Evolutionary conservation across 1,140 invertebrate species (phyloP).

Genomic region (Tetraneura akinire): DNA sequence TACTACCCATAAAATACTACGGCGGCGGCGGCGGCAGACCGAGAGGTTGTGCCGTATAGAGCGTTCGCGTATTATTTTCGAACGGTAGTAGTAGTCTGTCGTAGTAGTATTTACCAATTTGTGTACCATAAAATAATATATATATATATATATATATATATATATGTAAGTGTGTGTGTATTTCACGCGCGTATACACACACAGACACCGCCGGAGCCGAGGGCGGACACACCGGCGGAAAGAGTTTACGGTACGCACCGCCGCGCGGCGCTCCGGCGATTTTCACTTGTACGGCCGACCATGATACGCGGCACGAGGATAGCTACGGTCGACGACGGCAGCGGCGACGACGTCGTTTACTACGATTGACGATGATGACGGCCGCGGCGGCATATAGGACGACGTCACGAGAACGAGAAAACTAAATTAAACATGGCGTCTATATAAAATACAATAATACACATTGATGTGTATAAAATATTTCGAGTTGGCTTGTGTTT

Average conservation of each 20-base stretch:
- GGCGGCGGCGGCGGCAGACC: background rate
- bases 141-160: too few relatives aligned
- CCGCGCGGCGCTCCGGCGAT: constrained; percentile 40
- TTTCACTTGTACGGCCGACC: constrained; percentile 24
- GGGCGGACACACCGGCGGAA: background rate
- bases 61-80: background rate
- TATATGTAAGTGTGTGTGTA: too few relatives aligned
- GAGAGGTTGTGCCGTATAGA: background rate
- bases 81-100: background rate
- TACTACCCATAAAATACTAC: background rate
- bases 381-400: background rate
- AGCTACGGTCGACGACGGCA: background rate
- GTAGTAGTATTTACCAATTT: constrained; percentile 15
- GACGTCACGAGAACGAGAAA: constrained; percentile 14
- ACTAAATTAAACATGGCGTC: constrained; percentile 31
- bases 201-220: background rate
- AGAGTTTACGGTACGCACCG: constrained; percentile 40
- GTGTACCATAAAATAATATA: background rate
- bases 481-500: background rate
- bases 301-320: too few relatives aligned
- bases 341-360: background rate
- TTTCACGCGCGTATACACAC: background rate
- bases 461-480: background rate
- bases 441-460: background rate
- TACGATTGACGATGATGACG: background rate